These are phyloP conservation scores for Watsonalla binaria DNA, from an alignment of 2,888 invertebrate genomes.

Conservation along the genomic window DNA sequence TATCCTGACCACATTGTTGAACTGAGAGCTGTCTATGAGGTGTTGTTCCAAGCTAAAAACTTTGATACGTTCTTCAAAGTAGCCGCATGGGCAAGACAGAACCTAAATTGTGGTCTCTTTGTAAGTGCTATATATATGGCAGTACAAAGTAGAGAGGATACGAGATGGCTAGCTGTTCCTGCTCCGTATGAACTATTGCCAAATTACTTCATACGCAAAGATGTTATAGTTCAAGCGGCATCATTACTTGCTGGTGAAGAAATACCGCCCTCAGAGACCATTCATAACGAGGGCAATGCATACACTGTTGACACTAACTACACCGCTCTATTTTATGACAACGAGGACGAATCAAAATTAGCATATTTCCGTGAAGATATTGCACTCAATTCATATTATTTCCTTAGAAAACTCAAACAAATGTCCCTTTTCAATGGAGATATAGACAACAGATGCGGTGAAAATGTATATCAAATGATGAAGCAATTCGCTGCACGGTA, in stretches of 20 bases:
- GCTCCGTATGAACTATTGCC: slow-evolving; percentile 83
- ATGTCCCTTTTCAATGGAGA: slow-evolving; percentile 77
- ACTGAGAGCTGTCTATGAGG: slow-evolving; percentile 56
- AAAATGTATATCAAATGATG: slow-evolving; percentile 80
- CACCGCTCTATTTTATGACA: slow-evolving; percentile 54
- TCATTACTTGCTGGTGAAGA: slow-evolving; percentile 44
- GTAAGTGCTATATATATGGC: slow-evolving; percentile 80
- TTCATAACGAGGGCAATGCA: slow-evolving; percentile 56
- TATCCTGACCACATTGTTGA: slow-evolving; percentile 49
- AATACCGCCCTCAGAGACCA: slow-evolving; percentile 35
- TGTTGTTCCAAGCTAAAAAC: slow-evolving; percentile 77
- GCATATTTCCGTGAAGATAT: slow-evolving; percentile 86
- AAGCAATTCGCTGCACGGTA: slow-evolving; percentile 84
- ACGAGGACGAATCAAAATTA: slow-evolving; percentile 76
- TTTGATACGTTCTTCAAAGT: slow-evolving; percentile 78
- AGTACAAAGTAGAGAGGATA: slow-evolving; percentile 77
- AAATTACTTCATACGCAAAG: slow-evolving; percentile 81
- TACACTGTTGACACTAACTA: slow-evolving; percentile 62
- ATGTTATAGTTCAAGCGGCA: slow-evolving; percentile 74
- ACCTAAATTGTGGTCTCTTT: slow-evolving; percentile 81
- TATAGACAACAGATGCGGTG: slow-evolving; percentile 75
- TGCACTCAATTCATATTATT: slow-evolving; percentile 82
- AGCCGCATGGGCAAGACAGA: slow-evolving; percentile 78
- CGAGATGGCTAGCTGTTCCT: slow-evolving; percentile 78
- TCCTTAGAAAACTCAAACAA: slow-evolving; percentile 72